A percentile compares a stretch with the other conserved stretches of the same genome.
Conservation (phyloP, 2,888 invertebrate species). For the Lepidochrysops patricia region DNA sequence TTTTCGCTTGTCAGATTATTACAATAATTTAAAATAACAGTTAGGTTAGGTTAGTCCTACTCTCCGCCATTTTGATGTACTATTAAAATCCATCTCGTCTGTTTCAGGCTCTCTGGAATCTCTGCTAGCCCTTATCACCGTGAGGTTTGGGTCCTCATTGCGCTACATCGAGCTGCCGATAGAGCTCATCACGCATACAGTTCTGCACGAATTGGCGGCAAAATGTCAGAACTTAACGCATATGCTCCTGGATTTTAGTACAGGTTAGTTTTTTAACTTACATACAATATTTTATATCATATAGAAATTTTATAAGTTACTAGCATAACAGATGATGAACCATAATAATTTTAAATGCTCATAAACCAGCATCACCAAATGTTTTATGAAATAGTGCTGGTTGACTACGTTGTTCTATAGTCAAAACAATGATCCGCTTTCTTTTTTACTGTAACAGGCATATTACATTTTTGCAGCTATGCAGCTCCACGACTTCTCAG, state of each 20-base stretch:
- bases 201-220: slow-evolving; percentile 95
- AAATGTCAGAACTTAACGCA: slow-evolving; percentile 97
- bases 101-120: slow-evolving; percentile 84
- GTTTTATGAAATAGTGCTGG: too few relatives aligned
- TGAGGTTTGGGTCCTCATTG: slow-evolving; percentile 90
- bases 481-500: slow-evolving; percentile 99
- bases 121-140: slow-evolving; percentile 89
- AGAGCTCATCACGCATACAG: slow-evolving; percentile 96
- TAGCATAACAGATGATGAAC: too few relatives aligned
- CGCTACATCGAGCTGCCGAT: slow-evolving; percentile 95
- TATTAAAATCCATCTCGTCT: background rate
- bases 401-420: too few relatives aligned
- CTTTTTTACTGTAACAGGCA: background rate
- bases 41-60: too few relatives aligned
- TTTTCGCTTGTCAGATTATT: too few relatives aligned
- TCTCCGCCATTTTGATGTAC: background rate
- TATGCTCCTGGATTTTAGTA: slow-evolving; percentile 97
- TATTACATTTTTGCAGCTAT: slow-evolving; percentile 77
- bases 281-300: too few relatives aligned
- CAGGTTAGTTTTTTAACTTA: slow-evolving; percentile 72
- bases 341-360: slow-evolving; percentile 5
- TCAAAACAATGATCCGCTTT: too few relatives aligned
- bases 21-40: too few relatives aligned
- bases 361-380: too few relatives aligned
- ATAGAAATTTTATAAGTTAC: too few relatives aligned